Evolutionary conservation across 2,888 invertebrate genomes (phyloP).

Genomic region (Callyntrura sp.): DNA sequence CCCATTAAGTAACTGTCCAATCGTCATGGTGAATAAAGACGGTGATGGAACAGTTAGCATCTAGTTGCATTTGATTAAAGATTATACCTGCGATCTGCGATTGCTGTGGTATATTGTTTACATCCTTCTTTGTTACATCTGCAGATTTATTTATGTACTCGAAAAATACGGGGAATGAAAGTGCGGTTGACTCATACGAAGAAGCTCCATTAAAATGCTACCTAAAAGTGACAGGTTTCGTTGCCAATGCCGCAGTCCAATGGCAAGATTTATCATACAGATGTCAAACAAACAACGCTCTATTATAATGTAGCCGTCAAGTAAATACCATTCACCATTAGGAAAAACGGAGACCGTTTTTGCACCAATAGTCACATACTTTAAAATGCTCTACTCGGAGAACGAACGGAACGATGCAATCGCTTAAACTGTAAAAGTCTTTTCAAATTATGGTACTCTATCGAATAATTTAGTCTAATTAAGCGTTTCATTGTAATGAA

Average conservation of each 20-base stretch:
- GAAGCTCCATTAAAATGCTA: neutral
- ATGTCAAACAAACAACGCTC: neutral
- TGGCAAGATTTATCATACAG: neutral
- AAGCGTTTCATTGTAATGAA: slow-evolving; percentile 8
- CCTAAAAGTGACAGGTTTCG: slow-evolving; percentile 38
- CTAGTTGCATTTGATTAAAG: too few species aligned
- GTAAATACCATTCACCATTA: neutral
- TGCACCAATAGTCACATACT: neutral
- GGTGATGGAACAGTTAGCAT: too few species aligned
- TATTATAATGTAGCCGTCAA: neutral
- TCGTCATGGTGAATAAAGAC: too few species aligned
- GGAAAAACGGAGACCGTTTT: neutral
- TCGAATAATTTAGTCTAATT: slow-evolving; percentile 54
- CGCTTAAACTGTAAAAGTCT: neutral
- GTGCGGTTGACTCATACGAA: neutral
- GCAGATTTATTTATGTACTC: too few species aligned
- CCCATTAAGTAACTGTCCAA: too few species aligned
- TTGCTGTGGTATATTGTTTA: too few species aligned
- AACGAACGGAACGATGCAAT: neutral
- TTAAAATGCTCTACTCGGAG: neutral
- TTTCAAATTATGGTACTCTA: neutral
- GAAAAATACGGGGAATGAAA: neutral
- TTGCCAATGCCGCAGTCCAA: neutral
- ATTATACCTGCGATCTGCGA: too few species aligned
- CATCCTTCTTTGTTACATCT: too few species aligned